phyloP scores from a whole-genome alignment of 2,113 vertebrate species.

The Erythrocercus mccallii region DNA sequence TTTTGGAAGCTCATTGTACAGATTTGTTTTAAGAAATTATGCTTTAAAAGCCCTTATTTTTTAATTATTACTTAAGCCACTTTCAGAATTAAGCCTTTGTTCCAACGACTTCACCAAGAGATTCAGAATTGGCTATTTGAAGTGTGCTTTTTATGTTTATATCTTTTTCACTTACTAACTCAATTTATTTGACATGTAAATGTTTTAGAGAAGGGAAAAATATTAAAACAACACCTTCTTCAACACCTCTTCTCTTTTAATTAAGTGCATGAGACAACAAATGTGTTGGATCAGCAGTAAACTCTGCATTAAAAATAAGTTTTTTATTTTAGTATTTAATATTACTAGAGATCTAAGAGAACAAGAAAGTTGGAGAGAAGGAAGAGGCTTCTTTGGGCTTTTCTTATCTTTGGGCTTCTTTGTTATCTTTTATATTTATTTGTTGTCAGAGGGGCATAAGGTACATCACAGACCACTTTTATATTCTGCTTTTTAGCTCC shows the following conservation, averaged over 20 bases:
- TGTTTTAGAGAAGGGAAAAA: neutral
- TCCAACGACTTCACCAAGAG: neutral
- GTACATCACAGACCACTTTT: neutral
- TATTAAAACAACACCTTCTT: neutral
- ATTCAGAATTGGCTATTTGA: neutral
- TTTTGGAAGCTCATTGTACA: neutral
- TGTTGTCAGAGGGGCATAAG: neutral
- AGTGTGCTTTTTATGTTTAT: neutral
- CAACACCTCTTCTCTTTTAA: neutral
- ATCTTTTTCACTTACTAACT: neutral
- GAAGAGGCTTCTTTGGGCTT: neutral
- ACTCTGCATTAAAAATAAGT: neutral
- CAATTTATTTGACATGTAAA: neutral
- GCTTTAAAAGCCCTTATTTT: neutral
- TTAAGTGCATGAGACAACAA: neutral
- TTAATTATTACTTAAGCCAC: neutral
- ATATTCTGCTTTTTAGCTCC: neutral
- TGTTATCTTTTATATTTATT: neutral
- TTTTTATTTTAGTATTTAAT: neutral
- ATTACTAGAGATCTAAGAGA: neutral
- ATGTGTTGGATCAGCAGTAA: neutral
- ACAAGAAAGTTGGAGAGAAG: neutral
- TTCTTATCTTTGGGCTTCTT: neutral
- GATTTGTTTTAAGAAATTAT: neutral
- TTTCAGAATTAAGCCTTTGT: slow-evolving; percentile 1